phyloP scores from a whole-genome alignment of 92 coral and sea anemone genomes.

The Phenganax subtilis region DNA sequence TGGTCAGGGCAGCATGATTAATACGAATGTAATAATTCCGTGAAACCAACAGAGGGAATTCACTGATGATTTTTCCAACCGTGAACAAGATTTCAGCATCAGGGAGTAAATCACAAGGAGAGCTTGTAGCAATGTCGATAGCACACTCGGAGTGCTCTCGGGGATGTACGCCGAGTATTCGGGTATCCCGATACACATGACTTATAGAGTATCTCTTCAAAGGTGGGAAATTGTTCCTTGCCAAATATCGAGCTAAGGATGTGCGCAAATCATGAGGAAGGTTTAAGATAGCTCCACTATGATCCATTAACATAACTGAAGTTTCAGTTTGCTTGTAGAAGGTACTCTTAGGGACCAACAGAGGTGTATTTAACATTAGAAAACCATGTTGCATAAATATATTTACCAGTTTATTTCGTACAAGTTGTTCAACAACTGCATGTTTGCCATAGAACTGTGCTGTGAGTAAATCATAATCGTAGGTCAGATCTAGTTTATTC shows the following conservation, averaged over 20 bases:
- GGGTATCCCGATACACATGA: conserved; percentile 74
- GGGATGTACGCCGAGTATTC: conserved; percentile 79
- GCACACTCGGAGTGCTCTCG: conserved; percentile 84
- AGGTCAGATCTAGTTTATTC: conserved; percentile 68
- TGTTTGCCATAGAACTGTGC: conserved; percentile 56
- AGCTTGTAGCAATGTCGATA: conserved; percentile 77
- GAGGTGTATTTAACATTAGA: conserved; percentile 64
- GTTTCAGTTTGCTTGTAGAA: conserved; percentile 64
- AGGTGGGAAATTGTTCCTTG: conserved; percentile 57
- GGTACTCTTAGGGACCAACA: conserved; percentile 72
- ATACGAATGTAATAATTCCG: conserved; percentile 82
- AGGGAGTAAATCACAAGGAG: conserved; percentile 72
- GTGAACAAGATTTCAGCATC: conserved; percentile 82
- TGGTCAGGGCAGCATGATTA: conserved; percentile 70
- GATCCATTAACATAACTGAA: conserved; percentile 75
- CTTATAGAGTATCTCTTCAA: conserved; percentile 86
- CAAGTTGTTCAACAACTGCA: conserved; percentile 67
- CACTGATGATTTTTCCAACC: conserved; percentile 73
- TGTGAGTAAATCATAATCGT: conserved; percentile 62
- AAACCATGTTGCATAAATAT: conserved; percentile 79
- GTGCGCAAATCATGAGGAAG: conserved; percentile 82
- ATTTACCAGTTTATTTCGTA: conserved; percentile 67
- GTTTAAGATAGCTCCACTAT: conserved; percentile 77
- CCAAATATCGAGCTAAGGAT: conserved; percentile 87
- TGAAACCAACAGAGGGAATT: conserved; percentile 66